These are phyloP conservation scores for Palaemon carinicauda DNA, from an alignment of 1,140 invertebrate genomes.

Conservation along the genomic window DNA sequence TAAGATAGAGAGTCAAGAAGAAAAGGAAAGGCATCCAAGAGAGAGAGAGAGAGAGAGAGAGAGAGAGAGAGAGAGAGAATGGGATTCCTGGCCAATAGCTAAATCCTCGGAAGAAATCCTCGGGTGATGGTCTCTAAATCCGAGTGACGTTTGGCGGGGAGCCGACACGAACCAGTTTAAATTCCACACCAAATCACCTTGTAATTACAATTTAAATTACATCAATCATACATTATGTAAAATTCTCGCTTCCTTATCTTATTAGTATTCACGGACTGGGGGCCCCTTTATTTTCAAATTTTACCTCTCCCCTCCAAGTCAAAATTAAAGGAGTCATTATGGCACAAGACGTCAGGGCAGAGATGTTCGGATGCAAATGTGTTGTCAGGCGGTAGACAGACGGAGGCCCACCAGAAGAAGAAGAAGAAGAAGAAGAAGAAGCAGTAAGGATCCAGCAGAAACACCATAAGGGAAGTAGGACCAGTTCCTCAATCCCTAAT, in stretches of 20 bases:
- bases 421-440: background rate
- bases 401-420: background rate
- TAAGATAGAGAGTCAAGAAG: background rate
- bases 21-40: background rate
- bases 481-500: background rate
- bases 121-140: background rate
- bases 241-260: constrained; percentile 59
- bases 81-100: background rate
- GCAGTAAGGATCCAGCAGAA: background rate
- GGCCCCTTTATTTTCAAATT: constrained; percentile 45
- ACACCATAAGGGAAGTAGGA: background rate
- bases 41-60: background rate
- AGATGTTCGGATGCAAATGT: constrained; percentile 47
- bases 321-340: constrained; percentile 56
- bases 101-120: background rate
- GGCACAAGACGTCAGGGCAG: constrained; percentile 12
- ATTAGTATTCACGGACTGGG: constrained; percentile 57
- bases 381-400: constrained; percentile 20
- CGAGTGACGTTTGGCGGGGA: constrained; percentile 7
- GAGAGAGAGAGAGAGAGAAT: background rate
- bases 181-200: constrained; percentile 54
- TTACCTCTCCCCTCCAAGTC: constrained; percentile 46
- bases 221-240: constrained; percentile 60
- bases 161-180: constrained; percentile 40
- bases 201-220: constrained; percentile 60